Base-by-base conservation (phyloP, 2,888 invertebrate genomes). In the Ophion ventricosus region DNA sequence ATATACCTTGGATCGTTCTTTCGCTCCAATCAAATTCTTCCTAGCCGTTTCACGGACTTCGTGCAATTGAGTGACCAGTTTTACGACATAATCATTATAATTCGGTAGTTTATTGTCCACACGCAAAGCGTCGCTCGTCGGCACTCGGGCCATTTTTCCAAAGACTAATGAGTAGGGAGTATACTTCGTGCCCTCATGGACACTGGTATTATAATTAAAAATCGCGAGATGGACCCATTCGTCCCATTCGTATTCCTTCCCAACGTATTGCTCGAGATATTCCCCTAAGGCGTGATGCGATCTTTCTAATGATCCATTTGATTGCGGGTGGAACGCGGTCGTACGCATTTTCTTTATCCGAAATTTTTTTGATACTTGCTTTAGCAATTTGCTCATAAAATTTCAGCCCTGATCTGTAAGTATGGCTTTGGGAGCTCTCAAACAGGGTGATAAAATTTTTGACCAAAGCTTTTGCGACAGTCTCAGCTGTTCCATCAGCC, bases 151-250 rank as follows among this genome's bases (percentile, higher is more conserved):
- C 23, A 23, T 14, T 5, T 23, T 61, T 61, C 23, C 23, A 14
- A 23, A 61, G 14, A 23, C 59, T 11, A 61, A 14, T 17, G 23
- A 14, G 26, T 61, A 61, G 4, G 73, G 80, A 7, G 85, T 70
- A 17, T 74, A 79, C 11, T 76, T 74, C 0, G 85, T 82, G 0
- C 82, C 73, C 11, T 84, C 82, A 26, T 87, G 84, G 0, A 80
- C 63, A 57, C 80, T 87, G 1, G 83, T 83, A 61, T 86, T 87
- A n/a, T 85, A 83, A 61, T 74, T 74, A 40, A 61, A 74, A n/a
- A 74, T 49, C 23, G 73, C 49, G 17, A 74, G 57, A 17, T 61
- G 59, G 10, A 63, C 49, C 73, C 73, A 74, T 43, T 74, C 73
- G n/a, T 74, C 73, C 73, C 73, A 63, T 7, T 74, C 73, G 26